Percentiles rank a stretch among this genome's conserved stretches.
Conservation (phyloP, 2,797 vertebrate species). For the Triplophysa bombifrons region DNA sequence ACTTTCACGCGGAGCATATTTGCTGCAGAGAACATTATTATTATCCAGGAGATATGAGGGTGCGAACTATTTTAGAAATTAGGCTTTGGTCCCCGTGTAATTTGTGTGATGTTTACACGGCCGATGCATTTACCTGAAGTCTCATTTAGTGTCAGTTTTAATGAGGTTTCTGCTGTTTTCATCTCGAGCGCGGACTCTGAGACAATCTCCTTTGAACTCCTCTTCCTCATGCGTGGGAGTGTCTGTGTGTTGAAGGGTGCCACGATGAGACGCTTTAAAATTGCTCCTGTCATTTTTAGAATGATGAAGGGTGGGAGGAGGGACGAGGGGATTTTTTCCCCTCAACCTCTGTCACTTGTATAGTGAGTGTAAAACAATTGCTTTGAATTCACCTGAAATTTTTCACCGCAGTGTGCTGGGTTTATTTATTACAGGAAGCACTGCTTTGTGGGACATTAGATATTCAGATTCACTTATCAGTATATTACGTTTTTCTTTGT, state of each 20-base stretch:
- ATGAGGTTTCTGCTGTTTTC: slow-evolving; percentile 37
- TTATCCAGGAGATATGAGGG: slow-evolving; percentile 35
- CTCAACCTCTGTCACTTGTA: slow-evolving; percentile 18
- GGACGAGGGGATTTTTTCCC: slow-evolving; percentile 10
- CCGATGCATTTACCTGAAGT: slow-evolving; percentile 25
- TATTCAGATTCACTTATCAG: not conserved
- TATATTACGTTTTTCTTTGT: not conserved
- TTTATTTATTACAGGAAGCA: not conserved
- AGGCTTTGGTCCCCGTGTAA: slow-evolving; percentile 37
- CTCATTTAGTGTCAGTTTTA: slow-evolving; percentile 42
- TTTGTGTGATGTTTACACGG: slow-evolving; percentile 43
- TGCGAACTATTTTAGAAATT: slow-evolving; percentile 38
- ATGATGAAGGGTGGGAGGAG: slow-evolving; percentile 24
- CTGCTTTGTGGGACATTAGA: not conserved
- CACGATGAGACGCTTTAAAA: slow-evolving; percentile 40
- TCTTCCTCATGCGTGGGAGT: slow-evolving; percentile 8
- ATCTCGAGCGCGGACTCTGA: slow-evolving; percentile 23
- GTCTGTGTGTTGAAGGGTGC: slow-evolving; percentile 32
- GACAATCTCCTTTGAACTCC: slow-evolving; percentile 37
- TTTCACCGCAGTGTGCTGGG: not conserved
- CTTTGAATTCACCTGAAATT: not conserved
- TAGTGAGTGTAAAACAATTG: not conserved
- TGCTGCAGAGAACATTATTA: slow-evolving; percentile 23
- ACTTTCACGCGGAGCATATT: not conserved
- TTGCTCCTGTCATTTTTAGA: slow-evolving; percentile 42